Evolutionary conservation across 2,888 invertebrate species (phyloP).

Genomic region (Sympetrum striolatum): DNA sequence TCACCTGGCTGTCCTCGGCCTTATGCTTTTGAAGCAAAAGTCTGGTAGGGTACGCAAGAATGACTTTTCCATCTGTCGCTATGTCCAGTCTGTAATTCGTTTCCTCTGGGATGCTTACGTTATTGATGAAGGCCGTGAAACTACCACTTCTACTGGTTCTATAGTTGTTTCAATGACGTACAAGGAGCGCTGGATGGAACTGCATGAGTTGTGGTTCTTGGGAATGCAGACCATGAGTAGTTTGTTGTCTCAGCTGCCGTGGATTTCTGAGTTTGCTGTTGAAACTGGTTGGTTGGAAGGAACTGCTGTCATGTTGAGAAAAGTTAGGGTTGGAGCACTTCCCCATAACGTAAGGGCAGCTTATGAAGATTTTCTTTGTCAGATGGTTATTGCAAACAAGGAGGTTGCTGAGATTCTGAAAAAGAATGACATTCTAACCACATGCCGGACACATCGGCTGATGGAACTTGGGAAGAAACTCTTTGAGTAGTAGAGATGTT

Average conservation of each 20-base stretch:
- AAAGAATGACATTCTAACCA: slow-evolving; percentile 81
- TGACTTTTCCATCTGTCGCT: slow-evolving; percentile 87
- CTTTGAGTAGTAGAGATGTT: slow-evolving; percentile 75
- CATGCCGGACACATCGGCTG: slow-evolving; percentile 84
- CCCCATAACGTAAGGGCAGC: slow-evolving; percentile 86
- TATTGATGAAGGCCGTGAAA: slow-evolving; percentile 86
- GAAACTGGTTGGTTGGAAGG: slow-evolving; percentile 95
- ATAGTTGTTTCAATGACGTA: slow-evolving; percentile 85
- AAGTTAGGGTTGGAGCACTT: slow-evolving; percentile 82
- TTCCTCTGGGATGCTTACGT: slow-evolving; percentile 93
- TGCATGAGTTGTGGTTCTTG: slow-evolving; percentile 90
- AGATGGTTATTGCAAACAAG: slow-evolving; percentile 81
- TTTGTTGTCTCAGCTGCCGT: slow-evolving; percentile 80
- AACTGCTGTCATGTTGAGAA: slow-evolving; percentile 79
- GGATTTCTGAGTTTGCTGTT: slow-evolving; percentile 89
- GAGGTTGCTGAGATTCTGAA: slow-evolving; percentile 78
- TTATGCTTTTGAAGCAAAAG: slow-evolving; percentile 83
- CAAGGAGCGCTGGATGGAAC: slow-evolving; percentile 87
- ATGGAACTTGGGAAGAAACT: slow-evolving; percentile 89
- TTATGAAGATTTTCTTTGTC: slow-evolving; percentile 87
- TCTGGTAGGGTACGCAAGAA: slow-evolving; percentile 84
- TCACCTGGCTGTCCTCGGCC: slow-evolving; percentile 81
- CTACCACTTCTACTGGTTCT: slow-evolving; percentile 62
- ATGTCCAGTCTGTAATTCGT: slow-evolving; percentile 86
- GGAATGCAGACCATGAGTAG: slow-evolving; percentile 93